These are phyloP conservation scores for Papilio demoleus DNA, from an alignment of 2,888 invertebrate species.

Conservation along the genomic window DNA sequence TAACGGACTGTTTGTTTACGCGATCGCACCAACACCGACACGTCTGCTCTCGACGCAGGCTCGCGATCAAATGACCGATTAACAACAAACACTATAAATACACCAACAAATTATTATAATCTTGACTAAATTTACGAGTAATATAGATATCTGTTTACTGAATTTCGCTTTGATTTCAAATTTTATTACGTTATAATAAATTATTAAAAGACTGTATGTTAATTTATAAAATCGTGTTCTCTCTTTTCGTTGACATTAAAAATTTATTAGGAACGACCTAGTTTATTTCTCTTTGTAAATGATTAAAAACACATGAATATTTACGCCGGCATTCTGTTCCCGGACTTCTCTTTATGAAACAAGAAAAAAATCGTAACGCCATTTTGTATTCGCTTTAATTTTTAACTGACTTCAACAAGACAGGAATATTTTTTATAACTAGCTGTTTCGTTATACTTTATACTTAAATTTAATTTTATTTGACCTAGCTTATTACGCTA, in stretches of 20 bases:
- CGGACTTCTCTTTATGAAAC: neutral
- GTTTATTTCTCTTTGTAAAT: slow-evolving; percentile 26
- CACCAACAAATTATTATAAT: slow-evolving; percentile 25
- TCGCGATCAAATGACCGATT: slow-evolving; percentile 11
- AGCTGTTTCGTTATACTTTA: neutral
- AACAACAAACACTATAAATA: slow-evolving; percentile 22
- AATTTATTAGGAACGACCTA: slow-evolving; percentile 25
- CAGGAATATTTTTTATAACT: neutral
- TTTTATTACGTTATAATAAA: slow-evolving; percentile 37
- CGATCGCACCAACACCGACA: neutral
- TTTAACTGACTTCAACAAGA: slow-evolving; percentile 1
- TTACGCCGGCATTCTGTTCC: slow-evolving; percentile 12
- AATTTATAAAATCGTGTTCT: slow-evolving; percentile 1
- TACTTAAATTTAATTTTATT: neutral
- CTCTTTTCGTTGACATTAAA: slow-evolving; percentile 24
- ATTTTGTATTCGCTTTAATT: slow-evolving; percentile 18
- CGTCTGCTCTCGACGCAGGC: slow-evolving; percentile 12
- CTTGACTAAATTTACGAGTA: slow-evolving; percentile 26
- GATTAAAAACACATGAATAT: slow-evolving; percentile 26
- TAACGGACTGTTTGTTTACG: slow-evolving; percentile 30
- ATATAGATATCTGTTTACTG: slow-evolving; percentile 27
- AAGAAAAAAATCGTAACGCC: slow-evolving; percentile 7
- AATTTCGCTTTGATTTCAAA: slow-evolving; percentile 35
- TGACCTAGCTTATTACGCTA: too few relatives aligned
- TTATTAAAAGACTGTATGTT: slow-evolving; percentile 15